Base-by-base conservation (phyloP, 35 echinoderm and acorn worm genomes). In the Eucidaris tribuloides region DNA sequence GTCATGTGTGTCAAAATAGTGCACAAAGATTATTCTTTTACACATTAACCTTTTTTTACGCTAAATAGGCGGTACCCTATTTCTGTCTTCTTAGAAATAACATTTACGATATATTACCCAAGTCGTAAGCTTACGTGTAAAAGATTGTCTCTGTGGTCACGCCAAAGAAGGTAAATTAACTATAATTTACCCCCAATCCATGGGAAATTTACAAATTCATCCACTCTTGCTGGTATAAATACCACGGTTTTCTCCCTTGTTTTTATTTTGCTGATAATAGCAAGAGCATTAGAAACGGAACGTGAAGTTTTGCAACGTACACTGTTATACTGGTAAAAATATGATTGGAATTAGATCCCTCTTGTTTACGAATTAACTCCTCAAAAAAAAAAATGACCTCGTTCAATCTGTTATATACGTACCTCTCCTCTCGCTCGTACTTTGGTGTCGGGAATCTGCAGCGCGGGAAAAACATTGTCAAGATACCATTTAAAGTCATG, bases 401-500 rank as follows among this genome's bases (percentile, higher is more conserved):
- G 29, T 23, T 0, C 64, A 20, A 24, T 35, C 3, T 43, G 42
- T 24, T 22, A 11, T 2, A 3, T 70, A 32, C 79, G 50, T 48
- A 97, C 94, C 85, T 84, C 81, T 74, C 90, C 94, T 28, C 70
- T 39, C 7, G 94, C 90, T 2, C 46, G 24, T 15, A 63, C 65
- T 38, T 89, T 92, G 20, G 81, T 58, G 31, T 97, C 86, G 6
- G 94, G 94, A 42, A 88, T 63, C 5, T 65, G 31, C 18, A 85
- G 28, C 54, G 80, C 90, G 35, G 93, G 93, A 49, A 46, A 91
- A 31, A 96, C 81, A 18, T 91, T 91, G 2, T 96, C 84, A 1
- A 96, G 59, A 40, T 88, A 96, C 93, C 93, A 96, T 39, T 96
- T 60, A 43, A 96, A 96, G 46, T 84, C 74, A 13, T 96, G 70